Evolutionary conservation across 2,113 vertebrate genomes (phyloP).

Genomic region (Ptilorrhoa leucosticta): DNA sequence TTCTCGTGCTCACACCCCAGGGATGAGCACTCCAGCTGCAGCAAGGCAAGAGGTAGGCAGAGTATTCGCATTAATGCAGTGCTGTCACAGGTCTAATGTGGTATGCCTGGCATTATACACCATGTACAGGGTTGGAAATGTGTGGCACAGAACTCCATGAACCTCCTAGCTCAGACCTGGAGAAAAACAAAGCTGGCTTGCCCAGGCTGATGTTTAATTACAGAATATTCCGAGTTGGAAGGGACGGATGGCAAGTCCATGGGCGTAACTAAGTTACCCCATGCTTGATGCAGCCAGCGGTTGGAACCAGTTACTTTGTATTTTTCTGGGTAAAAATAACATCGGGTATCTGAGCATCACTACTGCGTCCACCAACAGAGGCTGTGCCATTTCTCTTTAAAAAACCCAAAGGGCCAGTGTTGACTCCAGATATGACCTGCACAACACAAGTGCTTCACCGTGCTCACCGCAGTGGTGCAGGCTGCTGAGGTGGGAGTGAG

Average conservation of each 20-base stretch:
- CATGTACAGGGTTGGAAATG: fast-evolving
- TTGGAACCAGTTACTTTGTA: background rate
- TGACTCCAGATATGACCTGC: background rate
- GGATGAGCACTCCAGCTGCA: background rate
- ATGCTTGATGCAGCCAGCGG: background rate
- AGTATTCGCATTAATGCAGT: background rate
- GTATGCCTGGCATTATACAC: background rate
- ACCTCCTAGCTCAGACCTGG: background rate
- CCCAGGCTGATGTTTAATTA: background rate
- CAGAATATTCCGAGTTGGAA: background rate
- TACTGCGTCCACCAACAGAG: fast-evolving
- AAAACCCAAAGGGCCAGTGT: background rate
- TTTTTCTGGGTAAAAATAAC: background rate
- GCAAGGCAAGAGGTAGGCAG: background rate
- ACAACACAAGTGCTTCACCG: background rate
- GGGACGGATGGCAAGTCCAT: fast-evolving
- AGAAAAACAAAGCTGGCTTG: background rate
- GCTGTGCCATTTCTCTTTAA: background rate
- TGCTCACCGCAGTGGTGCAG: fast-evolving
- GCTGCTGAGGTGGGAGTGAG: background rate
- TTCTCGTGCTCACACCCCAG: background rate
- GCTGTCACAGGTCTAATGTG: background rate
- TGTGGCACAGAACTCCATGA: fast-evolving
- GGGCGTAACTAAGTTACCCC: background rate
- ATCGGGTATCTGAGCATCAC: fast-evolving